Conservation (phyloP, 2,888 invertebrate genomes). For the Acleris literana region DNA sequence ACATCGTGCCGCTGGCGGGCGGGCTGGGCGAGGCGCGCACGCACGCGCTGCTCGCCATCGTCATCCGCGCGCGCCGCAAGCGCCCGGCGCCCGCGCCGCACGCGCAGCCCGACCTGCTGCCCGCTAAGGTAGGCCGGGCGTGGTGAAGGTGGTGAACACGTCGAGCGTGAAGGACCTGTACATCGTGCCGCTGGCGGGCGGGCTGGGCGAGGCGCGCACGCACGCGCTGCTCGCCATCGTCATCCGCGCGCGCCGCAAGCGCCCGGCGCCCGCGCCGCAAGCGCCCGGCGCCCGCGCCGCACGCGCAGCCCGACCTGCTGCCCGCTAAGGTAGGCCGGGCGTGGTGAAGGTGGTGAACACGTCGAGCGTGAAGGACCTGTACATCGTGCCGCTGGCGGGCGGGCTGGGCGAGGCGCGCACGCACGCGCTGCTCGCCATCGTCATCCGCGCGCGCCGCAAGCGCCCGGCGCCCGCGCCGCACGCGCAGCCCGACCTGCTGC, state of each 20-base stretch:
- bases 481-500: conserved; percentile 39
- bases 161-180: too few species aligned
- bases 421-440: conserved; percentile 92
- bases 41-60: too few species aligned
- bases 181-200: too few species aligned
- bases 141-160: too few species aligned
- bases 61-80: too few species aligned
- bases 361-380: conserved; percentile 95
- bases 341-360: conserved; percentile 92
- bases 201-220: too few species aligned
- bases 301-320: not conserved
- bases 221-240: conserved; percentile 87
- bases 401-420: conserved; percentile 90
- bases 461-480: conserved; percentile 53
- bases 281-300: conserved; percentile 53
- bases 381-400: conserved; percentile 93
- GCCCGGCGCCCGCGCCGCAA: conserved; percentile 68
- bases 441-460: conserved; percentile 84
- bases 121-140: too few species aligned
- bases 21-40: too few species aligned
- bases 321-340: conserved; percentile 83
- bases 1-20: too few species aligned
- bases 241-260: conserved; percentile 81
- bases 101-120: too few species aligned
- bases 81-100: too few species aligned